phyloP scores from a whole-genome alignment of 2,113 vertebrate genomes.

The Progne subis region DNA sequence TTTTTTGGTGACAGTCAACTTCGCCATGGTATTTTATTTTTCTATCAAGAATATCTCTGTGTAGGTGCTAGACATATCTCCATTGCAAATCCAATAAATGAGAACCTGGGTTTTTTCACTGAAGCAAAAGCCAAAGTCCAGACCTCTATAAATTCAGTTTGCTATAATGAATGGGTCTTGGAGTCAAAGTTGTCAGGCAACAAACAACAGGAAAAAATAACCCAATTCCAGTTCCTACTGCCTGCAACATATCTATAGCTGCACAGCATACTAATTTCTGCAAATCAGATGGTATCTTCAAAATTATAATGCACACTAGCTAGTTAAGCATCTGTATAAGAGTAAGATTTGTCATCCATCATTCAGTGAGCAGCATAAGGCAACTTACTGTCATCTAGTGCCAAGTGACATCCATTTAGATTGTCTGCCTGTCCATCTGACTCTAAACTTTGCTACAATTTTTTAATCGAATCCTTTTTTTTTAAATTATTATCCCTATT shows the following conservation, averaged over 20 bases:
- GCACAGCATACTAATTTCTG: slow-evolving; percentile 66
- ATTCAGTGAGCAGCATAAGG: slow-evolving; percentile 65
- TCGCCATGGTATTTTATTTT: background rate
- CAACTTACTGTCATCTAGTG: slow-evolving; percentile 64
- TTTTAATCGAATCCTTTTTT: slow-evolving; percentile 24
- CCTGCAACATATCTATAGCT: slow-evolving; percentile 43
- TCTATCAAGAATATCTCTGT: background rate
- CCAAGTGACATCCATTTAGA: slow-evolving; percentile 65
- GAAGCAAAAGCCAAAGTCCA: slow-evolving; percentile 55
- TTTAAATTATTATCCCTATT: background rate
- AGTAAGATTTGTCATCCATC: slow-evolving; percentile 72
- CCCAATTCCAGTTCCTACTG: slow-evolving; percentile 47
- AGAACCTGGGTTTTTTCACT: background rate
- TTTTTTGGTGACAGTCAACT: background rate
- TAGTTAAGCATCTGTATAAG: slow-evolving; percentile 75
- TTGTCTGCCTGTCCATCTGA: slow-evolving; percentile 49
- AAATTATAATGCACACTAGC: slow-evolving; percentile 70
- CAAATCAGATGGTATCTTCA: slow-evolving; percentile 72
- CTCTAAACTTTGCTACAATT: background rate
- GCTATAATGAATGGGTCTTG: slow-evolving; percentile 63
- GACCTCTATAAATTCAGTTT: slow-evolving; percentile 64
- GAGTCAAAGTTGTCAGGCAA: slow-evolving; percentile 70
- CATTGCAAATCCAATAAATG: slow-evolving; percentile 57
- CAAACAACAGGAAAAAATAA: slow-evolving; percentile 70
- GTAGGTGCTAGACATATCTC: slow-evolving; percentile 46